These are phyloP conservation scores for Mycetomoellerius zeteki DNA, from an alignment of 1,140 invertebrate genomes.

Conservation along the genomic window DNA sequence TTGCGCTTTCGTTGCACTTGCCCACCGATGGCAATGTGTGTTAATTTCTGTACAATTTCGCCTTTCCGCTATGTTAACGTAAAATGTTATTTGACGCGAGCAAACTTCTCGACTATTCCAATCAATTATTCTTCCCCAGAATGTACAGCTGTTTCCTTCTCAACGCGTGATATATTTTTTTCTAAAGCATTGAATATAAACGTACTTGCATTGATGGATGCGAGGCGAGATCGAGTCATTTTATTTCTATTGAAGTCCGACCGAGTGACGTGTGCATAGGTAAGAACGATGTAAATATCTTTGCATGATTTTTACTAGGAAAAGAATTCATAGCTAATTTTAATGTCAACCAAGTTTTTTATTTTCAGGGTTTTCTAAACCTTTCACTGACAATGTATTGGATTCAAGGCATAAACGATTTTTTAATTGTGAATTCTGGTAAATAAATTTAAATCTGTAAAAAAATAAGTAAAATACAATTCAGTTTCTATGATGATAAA, in stretches of 20 bases:
- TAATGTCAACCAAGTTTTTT: not conserved
- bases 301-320: not conserved
- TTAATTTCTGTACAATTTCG: slow-evolving; percentile 55
- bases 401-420: too few species aligned
- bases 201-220: not conserved
- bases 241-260: not conserved
- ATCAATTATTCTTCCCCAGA: slow-evolving; percentile 23
- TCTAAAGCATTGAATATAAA: not conserved
- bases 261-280: not conserved
- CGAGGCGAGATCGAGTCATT: not conserved
- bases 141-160: not conserved
- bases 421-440: too few species aligned
- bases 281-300: slow-evolving; percentile 24
- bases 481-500: too few species aligned
- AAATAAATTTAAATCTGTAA: too few species aligned
- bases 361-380: not conserved
- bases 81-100: slow-evolving; percentile 47
- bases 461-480: too few species aligned
- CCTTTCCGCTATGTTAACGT: slow-evolving; percentile 7
- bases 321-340: not conserved
- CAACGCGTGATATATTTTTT: not conserved
- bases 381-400: too few species aligned
- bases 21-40: slow-evolving; percentile 37
- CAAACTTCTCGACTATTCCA: slow-evolving; percentile 47
- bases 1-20: slow-evolving; percentile 15